phyloP scores from a whole-genome alignment of 1,140 invertebrate genomes.

The Doryteuthis pealeii region DNA sequence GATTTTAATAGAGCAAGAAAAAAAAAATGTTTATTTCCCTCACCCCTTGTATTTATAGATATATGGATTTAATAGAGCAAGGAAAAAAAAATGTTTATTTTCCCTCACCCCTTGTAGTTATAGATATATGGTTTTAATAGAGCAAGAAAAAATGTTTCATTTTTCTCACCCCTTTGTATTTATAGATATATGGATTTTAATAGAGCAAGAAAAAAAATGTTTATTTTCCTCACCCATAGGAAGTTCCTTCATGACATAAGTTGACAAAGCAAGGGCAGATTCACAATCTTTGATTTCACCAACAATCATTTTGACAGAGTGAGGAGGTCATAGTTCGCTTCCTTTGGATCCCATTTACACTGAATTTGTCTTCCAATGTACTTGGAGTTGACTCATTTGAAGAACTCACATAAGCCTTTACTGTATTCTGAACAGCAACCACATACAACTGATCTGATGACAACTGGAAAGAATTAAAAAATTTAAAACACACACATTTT shows the following conservation, averaged over 20 bases:
- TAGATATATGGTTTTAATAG: too few species aligned
- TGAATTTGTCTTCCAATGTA: slow-evolving; percentile 23
- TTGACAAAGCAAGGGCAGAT: slow-evolving; percentile 40
- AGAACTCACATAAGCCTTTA: slow-evolving; percentile 25
- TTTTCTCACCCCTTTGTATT: too few species aligned
- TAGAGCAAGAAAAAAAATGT: too few species aligned
- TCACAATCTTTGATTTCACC: slow-evolving; percentile 37
- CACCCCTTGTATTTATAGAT: too few species aligned
- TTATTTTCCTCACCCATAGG: slow-evolving; percentile 37
- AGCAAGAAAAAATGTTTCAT: too few species aligned
- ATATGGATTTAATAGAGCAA: too few species aligned
- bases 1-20: too few species aligned
- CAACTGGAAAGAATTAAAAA: slow-evolving; percentile 29
- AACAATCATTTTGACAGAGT: slow-evolving; percentile 31
- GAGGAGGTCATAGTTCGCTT: slow-evolving; percentile 34
- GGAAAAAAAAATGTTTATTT: too few species aligned
- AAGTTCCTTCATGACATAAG: slow-evolving; percentile 44
- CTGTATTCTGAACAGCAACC: slow-evolving; percentile 45
- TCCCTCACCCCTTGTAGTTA: too few species aligned
- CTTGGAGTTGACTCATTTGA: slow-evolving; percentile 6
- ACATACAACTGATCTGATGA: slow-evolving; percentile 41
- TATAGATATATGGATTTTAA: too few species aligned
- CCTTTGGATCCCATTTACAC: slow-evolving; percentile 43
- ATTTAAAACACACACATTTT: not conserved
- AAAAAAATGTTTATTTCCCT: too few species aligned